Evolutionary conservation across 1,140 invertebrate genomes (phyloP).

Genomic region (Batillaria attramentaria): DNA sequence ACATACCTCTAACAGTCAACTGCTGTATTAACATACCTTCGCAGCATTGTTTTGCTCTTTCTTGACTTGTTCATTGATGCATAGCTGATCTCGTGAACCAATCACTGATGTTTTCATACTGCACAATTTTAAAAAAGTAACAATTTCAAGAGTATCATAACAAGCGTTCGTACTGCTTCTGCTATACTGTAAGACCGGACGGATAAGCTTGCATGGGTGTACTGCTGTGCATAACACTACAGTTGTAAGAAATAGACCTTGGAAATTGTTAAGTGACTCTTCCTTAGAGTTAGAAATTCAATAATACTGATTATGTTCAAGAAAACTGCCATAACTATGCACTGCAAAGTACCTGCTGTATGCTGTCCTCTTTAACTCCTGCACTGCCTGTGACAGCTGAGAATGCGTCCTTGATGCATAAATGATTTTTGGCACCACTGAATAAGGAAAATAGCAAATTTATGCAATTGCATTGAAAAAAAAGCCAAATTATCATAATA

Average conservation of each 20-base stretch:
- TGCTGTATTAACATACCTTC: slow-evolving; percentile 78
- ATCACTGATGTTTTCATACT: slow-evolving; percentile 86
- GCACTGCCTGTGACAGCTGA: slow-evolving; percentile 74
- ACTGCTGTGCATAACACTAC: too few relatives aligned
- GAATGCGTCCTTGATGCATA: slow-evolving; percentile 86
- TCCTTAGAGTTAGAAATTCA: too few relatives aligned
- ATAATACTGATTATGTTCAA: too few relatives aligned
- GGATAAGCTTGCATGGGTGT: too few relatives aligned
- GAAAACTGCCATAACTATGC: background rate
- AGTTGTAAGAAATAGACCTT: too few relatives aligned
- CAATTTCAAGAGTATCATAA: too few relatives aligned
- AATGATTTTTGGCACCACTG: slow-evolving; percentile 86
- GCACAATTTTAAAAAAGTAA: too few relatives aligned
- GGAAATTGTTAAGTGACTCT: too few relatives aligned
- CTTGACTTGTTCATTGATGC: slow-evolving; percentile 94
- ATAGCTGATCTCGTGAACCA: slow-evolving; percentile 95
- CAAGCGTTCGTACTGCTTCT: too few relatives aligned
- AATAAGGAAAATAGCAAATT: slow-evolving; percentile 33
- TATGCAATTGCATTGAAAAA: background rate
- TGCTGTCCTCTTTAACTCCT: slow-evolving; percentile 74
- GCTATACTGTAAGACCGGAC: too few relatives aligned
- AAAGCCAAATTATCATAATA: background rate
- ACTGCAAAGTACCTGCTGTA: slow-evolving; percentile 69
- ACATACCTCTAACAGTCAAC: background rate
- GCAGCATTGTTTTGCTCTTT: slow-evolving; percentile 83